These are phyloP conservation scores for Sarcophaga peregrina DNA, from an alignment of 1,140 invertebrate species.

Conservation along the genomic window DNA sequence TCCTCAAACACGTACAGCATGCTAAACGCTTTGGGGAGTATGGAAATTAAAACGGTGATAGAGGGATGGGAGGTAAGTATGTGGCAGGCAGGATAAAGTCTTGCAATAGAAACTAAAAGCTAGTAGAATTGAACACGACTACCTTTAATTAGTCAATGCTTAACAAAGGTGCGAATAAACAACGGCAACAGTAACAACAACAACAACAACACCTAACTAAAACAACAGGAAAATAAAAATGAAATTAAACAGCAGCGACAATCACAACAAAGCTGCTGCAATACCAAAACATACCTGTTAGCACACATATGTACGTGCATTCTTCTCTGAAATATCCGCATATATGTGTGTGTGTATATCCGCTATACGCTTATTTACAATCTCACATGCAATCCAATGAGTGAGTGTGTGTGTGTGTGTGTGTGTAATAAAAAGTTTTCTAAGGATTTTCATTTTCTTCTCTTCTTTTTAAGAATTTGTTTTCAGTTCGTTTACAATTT, in stretches of 20 bases:
- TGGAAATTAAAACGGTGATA: background rate
- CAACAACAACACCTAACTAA: background rate
- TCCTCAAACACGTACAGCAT: conserved; percentile 8
- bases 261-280: background rate
- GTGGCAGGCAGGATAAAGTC: background rate
- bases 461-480: too few species aligned
- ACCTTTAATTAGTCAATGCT: conserved; percentile 36
- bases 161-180: conserved; percentile 35
- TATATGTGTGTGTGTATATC: background rate
- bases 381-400: background rate
- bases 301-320: background rate
- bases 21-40: background rate
- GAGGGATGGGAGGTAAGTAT: background rate
- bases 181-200: conserved; percentile 1
- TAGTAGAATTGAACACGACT: conserved; percentile 32
- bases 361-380: background rate
- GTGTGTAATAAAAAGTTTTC: conserved; percentile 16
- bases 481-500: too few species aligned
- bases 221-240: background rate
- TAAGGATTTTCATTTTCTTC: background rate
- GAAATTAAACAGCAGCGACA: background rate
- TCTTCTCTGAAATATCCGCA: background rate
- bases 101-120: background rate
- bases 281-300: conserved; percentile 3
- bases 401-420: background rate